phyloP scores from a whole-genome alignment of 53 echinoderm and acorn worm genomes.

The Paelopatides confundens region DNA sequence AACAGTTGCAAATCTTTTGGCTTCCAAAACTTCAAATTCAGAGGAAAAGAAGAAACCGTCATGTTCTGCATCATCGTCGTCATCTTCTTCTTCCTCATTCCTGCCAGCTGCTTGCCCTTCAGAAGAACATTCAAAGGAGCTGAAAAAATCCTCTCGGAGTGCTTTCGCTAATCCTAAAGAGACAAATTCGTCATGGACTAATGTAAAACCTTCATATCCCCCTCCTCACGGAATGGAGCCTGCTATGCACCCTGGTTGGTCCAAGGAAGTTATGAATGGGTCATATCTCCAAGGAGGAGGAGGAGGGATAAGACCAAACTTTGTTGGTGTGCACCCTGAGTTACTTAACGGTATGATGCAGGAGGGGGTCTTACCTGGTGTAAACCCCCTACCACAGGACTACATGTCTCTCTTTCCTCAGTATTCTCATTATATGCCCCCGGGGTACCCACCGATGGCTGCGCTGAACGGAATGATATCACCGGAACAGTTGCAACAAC shows the following conservation, averaged over 20 bases:
- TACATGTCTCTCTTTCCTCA: constrained; percentile 23
- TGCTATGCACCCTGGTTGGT: neutral
- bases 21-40: constrained; percentile 44
- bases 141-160: constrained; percentile 36
- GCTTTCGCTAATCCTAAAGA: constrained; percentile 41
- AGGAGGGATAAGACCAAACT: neutral
- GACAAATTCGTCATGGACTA: neutral
- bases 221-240: neutral
- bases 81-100: constrained; percentile 31
- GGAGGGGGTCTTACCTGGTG: constrained; percentile 1
- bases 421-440: constrained; percentile 10
- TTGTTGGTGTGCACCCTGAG: neutral
- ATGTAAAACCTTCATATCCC: neutral
- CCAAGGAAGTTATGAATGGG: constrained; percentile 14
- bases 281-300: neutral
- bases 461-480: constrained; percentile 21
- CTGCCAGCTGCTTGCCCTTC: constrained; percentile 18
- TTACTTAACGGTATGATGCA: neutral
- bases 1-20: constrained; percentile 48
- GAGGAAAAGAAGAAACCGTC: constrained; percentile 59
- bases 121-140: constrained; percentile 2
- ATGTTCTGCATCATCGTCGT: neutral
- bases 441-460: constrained; percentile 27
- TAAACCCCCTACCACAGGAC: constrained; percentile 26
- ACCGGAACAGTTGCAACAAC: constrained; percentile 35